Base-by-base conservation (phyloP, 1,140 invertebrate genomes). In the Halictus rubicundus region DNA sequence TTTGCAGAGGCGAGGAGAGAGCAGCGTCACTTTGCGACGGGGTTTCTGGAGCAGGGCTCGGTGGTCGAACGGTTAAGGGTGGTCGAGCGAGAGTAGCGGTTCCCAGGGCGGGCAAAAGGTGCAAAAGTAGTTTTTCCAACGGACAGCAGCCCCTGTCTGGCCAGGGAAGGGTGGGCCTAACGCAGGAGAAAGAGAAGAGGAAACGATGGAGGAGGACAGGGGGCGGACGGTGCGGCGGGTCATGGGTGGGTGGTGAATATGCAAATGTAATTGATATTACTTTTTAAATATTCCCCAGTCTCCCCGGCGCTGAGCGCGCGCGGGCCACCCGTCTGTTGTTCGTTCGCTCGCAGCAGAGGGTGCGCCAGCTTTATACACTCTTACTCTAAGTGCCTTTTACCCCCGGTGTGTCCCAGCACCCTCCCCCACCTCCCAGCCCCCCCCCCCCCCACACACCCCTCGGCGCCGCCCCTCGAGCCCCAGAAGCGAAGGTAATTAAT, bases 211-310 rank as follows among this genome's bases (percentile, higher is more conserved):
- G 71, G 65, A 68, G 27, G 68, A 81, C 57, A 74, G 81, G 64
- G 68, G 85, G 75, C 64, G 63, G 69, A 46, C 10, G 42, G 42
- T 32, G 75, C 60, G 74, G 87, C 82, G 87, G 87, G 89, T 88
- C 88, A 88, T 81, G 88, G 87, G 86, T 86, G 87, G 89, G 84
- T 88, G 92, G 90, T 89, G 92, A 91, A 92, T 92, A 93, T 93
- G 91, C 91, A 93, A 93, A 93, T 92, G 89, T 92, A 93, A 93
- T 93, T 93, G 91, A 93, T 93, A 93, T 92, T 92, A 93, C 91
- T 92, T 92, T 93, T 93, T 92, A 93, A 93, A 93, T 93, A 92
- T 93, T 92, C 91, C 88, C 90, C 90, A 91, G 81, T 90, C 91
- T 88, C 70, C 32, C 77, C 68, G 59, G 70, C 42, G 69, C 72